phyloP scores from a whole-genome alignment of 2,113 vertebrate genomes.

The Accipiter cooperii region DNA sequence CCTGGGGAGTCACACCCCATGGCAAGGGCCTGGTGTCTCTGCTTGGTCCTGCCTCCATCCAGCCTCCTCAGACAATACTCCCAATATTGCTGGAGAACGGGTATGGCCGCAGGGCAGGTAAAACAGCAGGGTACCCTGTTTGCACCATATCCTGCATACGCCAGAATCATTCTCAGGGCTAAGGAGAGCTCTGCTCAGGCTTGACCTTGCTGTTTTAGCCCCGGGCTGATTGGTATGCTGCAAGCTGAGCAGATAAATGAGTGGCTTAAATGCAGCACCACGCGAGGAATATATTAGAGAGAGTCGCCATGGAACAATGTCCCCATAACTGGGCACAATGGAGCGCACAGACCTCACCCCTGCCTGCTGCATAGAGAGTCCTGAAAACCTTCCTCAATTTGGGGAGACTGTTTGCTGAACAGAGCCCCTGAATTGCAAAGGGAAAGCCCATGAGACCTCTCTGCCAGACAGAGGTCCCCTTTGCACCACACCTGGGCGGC shows the following conservation, averaged over 20 bases:
- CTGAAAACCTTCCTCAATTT: background rate
- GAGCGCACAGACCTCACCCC: background rate
- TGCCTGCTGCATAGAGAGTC: background rate
- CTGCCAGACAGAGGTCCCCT: background rate
- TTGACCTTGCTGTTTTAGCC: slow-evolving; percentile 36
- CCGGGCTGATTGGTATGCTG: slow-evolving; percentile 28
- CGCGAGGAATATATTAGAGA: background rate
- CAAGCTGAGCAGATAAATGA: background rate
- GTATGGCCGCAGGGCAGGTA: background rate
- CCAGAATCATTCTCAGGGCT: background rate
- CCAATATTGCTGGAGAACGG: background rate
- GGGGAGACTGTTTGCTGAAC: background rate
- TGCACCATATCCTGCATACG: background rate
- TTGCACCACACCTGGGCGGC: background rate
- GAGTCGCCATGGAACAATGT: background rate
- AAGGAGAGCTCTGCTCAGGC: background rate
- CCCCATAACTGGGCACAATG: background rate
- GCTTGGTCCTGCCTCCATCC: background rate
- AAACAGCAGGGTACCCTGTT: background rate
- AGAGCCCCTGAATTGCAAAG: background rate
- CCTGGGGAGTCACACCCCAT: background rate
- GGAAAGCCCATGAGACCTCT: background rate
- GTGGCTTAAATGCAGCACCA: slow-evolving; percentile 24
- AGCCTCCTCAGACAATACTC: background rate
- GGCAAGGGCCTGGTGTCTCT: background rate